phyloP scores from a whole-genome alignment of 2,797 vertebrate genomes.

The Lutjanus argentimaculatus region DNA sequence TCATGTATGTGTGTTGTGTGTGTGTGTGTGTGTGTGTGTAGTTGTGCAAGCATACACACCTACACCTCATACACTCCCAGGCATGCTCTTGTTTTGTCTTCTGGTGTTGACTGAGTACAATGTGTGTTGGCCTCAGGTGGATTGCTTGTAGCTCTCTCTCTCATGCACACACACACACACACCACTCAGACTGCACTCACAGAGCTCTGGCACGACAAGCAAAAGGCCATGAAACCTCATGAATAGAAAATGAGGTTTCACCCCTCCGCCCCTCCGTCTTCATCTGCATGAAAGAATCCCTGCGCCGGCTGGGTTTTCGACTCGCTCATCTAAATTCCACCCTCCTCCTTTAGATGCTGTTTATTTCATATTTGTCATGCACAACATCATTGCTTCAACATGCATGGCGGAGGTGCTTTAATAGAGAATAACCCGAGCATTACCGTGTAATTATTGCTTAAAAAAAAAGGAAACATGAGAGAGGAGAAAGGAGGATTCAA shows the following conservation, averaged over 20 bases:
- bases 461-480: background rate
- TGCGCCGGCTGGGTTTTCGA: slow-evolving; percentile 18
- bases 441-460: background rate
- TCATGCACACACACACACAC: slow-evolving; percentile 19
- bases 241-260: slow-evolving; percentile 75
- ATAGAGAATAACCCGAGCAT: slow-evolving; percentile 19
- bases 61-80: slow-evolving; percentile 17
- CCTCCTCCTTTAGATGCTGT: slow-evolving; percentile 40
- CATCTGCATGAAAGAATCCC: slow-evolving; percentile 72
- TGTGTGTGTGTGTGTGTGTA: slow-evolving; percentile 19
- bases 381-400: slow-evolving; percentile 26
- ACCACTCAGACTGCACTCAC: slow-evolving; percentile 6
- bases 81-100: slow-evolving; percentile 47
- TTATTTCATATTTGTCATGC: slow-evolving; percentile 59
- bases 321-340: slow-evolving; percentile 53
- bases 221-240: slow-evolving; percentile 77
- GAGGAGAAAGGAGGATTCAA: slow-evolving; percentile 3
- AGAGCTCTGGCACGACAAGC: slow-evolving; percentile 57
- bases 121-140: slow-evolving; percentile 58
- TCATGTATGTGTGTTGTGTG: background rate
- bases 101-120: slow-evolving; percentile 30
- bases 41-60: slow-evolving; percentile 27
- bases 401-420: slow-evolving; percentile 40
- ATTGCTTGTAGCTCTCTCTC: slow-evolving; percentile 51
- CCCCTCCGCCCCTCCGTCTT: slow-evolving; percentile 50